Percentiles rank a stretch among this genome's conserved stretches.
These are phyloP conservation scores for Argyrosomus japonicus DNA, from an alignment of 2,113 vertebrate species.

Conservation along the genomic window DNA sequence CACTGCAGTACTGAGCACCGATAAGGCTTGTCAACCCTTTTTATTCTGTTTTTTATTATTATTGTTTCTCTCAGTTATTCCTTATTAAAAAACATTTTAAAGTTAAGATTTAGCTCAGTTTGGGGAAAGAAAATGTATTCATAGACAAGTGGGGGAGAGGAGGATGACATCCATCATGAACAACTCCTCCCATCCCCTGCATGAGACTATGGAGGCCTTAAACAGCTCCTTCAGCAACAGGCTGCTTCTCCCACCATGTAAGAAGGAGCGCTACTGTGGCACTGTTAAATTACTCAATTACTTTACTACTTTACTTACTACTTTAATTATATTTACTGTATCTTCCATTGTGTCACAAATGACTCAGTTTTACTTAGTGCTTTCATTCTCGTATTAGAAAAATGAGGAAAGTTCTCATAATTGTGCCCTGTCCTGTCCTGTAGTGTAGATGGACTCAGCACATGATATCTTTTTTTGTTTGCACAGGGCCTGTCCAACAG, in stretches of 20 bases:
- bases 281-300: too few relatives aligned
- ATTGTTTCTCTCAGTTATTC: background rate
- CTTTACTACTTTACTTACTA: too few relatives aligned
- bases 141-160: background rate
- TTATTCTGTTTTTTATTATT: background rate
- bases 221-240: too few relatives aligned
- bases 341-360: background rate
- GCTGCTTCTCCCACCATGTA: too few relatives aligned
- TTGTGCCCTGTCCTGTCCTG: too few relatives aligned
- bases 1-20: background rate
- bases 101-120: background rate
- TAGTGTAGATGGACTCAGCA: background rate
- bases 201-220: too few relatives aligned
- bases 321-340: too few relatives aligned
- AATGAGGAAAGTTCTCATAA: background rate
- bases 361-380: background rate
- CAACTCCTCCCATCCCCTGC: too few relatives aligned
- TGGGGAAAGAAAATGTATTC: background rate
- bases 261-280: too few relatives aligned
- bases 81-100: background rate
- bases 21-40: background rate
- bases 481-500: constrained; percentile 58
- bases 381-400: background rate
- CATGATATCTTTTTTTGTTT: constrained; percentile 12
- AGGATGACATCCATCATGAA: too few relatives aligned